phyloP scores from a whole-genome alignment of 1,140 invertebrate genomes.

The Drosophila pseudoananassae region DNA sequence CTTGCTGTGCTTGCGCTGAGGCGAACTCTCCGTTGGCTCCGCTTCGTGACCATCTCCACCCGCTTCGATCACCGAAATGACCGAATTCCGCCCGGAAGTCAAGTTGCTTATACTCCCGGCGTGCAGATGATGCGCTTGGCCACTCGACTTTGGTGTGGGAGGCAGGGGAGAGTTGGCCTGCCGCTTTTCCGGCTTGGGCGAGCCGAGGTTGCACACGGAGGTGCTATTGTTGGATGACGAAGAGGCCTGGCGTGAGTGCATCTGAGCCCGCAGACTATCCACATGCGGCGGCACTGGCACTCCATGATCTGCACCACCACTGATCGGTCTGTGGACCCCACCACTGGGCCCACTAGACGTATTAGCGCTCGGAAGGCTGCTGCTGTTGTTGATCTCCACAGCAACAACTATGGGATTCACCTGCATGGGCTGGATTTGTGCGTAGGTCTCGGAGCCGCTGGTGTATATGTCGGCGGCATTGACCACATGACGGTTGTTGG shows the following conservation, averaged over 20 bases:
- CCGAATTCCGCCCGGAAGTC: slow-evolving; percentile 83
- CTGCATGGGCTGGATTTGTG: slow-evolving; percentile 90
- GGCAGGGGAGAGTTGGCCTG: slow-evolving; percentile 93
- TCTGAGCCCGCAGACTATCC: slow-evolving; percentile 78
- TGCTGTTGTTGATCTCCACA: slow-evolving; percentile 85
- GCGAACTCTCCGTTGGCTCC: slow-evolving; percentile 58
- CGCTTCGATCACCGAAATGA: slow-evolving; percentile 81
- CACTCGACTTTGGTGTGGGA: slow-evolving; percentile 87
- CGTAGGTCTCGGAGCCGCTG: slow-evolving; percentile 94
- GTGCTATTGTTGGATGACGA: slow-evolving; percentile 91
- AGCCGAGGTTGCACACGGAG: slow-evolving; percentile 89
- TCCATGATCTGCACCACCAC: slow-evolving; percentile 42
- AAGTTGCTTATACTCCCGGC: slow-evolving; percentile 75
- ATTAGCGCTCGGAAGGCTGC: slow-evolving; percentile 24
- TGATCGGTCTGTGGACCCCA: slow-evolving; percentile 30
- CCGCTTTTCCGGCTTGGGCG: slow-evolving; percentile 93
- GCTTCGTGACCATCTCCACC: slow-evolving; percentile 71
- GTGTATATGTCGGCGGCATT: slow-evolving; percentile 86
- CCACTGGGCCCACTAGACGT: neutral
- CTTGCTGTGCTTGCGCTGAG: slow-evolving; percentile 84
- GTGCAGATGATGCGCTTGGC: slow-evolving; percentile 58
- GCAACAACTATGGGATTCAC: slow-evolving; percentile 85
- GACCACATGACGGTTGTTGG: slow-evolving; percentile 87
- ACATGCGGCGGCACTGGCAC: slow-evolving; percentile 73
- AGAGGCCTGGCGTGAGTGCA: slow-evolving; percentile 85